These are phyloP conservation scores for Lutjanus erythropterus DNA, from an alignment of 2,113 vertebrate genomes.

Conservation along the genomic window DNA sequence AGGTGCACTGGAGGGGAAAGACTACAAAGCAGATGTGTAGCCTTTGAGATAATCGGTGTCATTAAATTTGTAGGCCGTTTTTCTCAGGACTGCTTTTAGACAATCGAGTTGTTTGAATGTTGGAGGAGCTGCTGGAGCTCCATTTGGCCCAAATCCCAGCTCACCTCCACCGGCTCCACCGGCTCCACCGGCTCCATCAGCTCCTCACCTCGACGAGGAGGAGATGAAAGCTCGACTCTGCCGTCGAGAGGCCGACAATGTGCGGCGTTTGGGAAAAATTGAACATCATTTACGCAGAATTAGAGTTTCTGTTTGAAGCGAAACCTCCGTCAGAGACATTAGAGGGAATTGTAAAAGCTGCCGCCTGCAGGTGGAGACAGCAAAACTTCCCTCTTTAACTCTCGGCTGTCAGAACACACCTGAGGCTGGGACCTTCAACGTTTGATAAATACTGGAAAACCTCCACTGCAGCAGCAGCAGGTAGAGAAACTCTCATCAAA, in stretches of 20 bases:
- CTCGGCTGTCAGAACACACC: constrained; percentile 47
- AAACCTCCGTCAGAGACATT: constrained; percentile 25
- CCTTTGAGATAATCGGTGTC: constrained; percentile 50
- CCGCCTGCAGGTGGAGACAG: constrained; percentile 41
- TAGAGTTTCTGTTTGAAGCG: constrained; percentile 64
- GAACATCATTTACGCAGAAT: constrained; percentile 66
- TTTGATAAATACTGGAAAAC: constrained; percentile 35
- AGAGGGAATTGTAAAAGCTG: constrained; percentile 44
- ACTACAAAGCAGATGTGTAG: constrained; percentile 57
- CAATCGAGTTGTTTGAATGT: constrained; percentile 42
- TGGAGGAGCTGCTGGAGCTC: constrained; percentile 24
- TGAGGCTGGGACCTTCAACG: constrained; percentile 22
- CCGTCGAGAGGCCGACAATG: constrained; percentile 24
- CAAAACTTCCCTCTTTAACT: constrained; percentile 57
- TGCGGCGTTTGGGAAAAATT: constrained; percentile 23
- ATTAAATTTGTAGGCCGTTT: constrained; percentile 57
- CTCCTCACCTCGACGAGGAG: too few relatives aligned
- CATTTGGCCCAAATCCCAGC: constrained; percentile 3
- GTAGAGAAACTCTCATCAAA: constrained; percentile 23
- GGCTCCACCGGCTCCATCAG: constrained; percentile 25
- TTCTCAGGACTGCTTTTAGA: constrained; percentile 51
- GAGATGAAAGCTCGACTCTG: constrained; percentile 59
- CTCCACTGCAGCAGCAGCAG: not conserved
- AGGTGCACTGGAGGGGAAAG: constrained; percentile 11
- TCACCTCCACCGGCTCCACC: constrained; percentile 35